Evolutionary conservation across 2,888 invertebrate genomes (phyloP), one percentile per base, ranked within the genome.

Genomic region (Aradus depressus): DNA sequence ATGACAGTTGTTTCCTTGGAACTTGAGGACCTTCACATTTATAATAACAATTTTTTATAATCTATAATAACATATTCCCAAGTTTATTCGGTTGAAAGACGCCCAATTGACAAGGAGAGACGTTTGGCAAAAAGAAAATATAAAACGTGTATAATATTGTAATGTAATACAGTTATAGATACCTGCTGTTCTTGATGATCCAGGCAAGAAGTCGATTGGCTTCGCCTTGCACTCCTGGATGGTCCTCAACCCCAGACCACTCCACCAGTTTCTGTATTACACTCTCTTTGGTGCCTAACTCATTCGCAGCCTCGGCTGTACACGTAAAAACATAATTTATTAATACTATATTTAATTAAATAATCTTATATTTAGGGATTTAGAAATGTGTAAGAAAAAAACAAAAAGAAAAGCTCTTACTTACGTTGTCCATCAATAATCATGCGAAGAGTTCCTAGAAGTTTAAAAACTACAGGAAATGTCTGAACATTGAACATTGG

Each of bases 401-500:
- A 28, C 6, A 28, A 28, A 28, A 28, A 28, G 10, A 28, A 28
- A 28, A 28, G 10, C 8, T 28, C 8, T 16, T 16, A 42, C 55
- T 66, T 62, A 83, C 84, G 79, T 72, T 86, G 84, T 22, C 85
- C 85, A 67, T 89, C 89, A 2, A 90, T 80, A 34, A 88, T 76
- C 81, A 92, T 88, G 51, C 92, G 73, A 1, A 90, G 69, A 0
- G 89, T 85, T 3, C 89, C 91, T 44, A 92, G 66, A 54, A 92
- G 70, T 68, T 90, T 90, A 64, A 89, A 91, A 4, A 87, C 82
- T 2, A 91, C 88, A 22, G 85, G 81, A 57, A 69, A 67, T 50
- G 80, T 81, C 53, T 87, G 83, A 39, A 76, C 74, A 28, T 62
- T 59, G 18, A 66, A 64, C 75, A 84, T 77, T 0, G 84, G 83